phyloP scores from a whole-genome alignment of 2,888 invertebrate genomes.

The Morpho helenor region DNA sequence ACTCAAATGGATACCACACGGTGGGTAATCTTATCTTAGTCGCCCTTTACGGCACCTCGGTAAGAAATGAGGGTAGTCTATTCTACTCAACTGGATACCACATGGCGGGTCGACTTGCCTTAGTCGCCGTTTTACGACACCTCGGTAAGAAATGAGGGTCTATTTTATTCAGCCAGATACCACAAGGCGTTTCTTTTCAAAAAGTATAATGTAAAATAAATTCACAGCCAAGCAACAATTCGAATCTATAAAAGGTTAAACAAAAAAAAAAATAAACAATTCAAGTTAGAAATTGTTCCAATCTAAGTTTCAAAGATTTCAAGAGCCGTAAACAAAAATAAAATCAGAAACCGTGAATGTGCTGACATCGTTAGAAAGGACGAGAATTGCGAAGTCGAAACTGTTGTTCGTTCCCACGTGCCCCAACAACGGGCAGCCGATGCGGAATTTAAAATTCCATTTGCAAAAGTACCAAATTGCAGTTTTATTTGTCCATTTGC shows the following conservation, averaged over 20 bases:
- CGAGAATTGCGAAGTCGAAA: slow-evolving; percentile 31
- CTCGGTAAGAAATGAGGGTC: too few species aligned
- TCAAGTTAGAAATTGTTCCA: not conserved
- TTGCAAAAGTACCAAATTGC: slow-evolving; percentile 57
- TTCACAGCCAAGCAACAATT: too few species aligned
- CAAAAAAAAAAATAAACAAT: not conserved
- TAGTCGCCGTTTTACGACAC: too few species aligned
- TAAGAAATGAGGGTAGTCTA: too few species aligned
- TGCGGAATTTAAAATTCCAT: slow-evolving; percentile 69
- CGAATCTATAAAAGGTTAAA: not conserved
- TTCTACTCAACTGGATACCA: too few species aligned
- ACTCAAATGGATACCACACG: too few species aligned
- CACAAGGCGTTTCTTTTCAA: too few species aligned
- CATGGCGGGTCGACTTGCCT: too few species aligned
- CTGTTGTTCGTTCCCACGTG: slow-evolving; percentile 41
- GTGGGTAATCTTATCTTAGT: too few species aligned
- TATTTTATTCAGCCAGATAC: too few species aligned
- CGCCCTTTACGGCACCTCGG: too few species aligned
- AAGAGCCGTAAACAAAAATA: slow-evolving; percentile 1
- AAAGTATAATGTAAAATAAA: too few species aligned
- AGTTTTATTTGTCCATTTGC: not conserved
- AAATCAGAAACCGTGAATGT: slow-evolving; percentile 6
- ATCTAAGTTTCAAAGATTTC: slow-evolving; percentile 2
- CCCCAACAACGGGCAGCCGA: slow-evolving; percentile 37
- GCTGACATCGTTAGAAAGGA: slow-evolving; percentile 31